phyloP scores from a whole-genome alignment of 2,113 vertebrate species.

The Microcebus jonahi region DNA sequence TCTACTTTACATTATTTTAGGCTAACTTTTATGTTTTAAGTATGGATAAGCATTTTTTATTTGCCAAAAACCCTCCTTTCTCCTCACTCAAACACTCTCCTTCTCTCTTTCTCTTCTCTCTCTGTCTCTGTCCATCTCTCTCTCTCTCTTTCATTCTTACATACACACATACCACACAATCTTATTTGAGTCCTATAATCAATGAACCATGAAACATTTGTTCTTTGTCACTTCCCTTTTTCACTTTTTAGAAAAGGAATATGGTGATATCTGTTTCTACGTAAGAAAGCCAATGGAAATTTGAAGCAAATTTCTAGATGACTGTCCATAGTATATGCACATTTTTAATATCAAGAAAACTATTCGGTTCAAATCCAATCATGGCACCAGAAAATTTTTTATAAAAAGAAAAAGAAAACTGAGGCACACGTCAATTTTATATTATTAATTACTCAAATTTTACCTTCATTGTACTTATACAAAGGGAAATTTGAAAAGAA shows the following conservation, averaged over 20 bases:
- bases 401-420: not conserved
- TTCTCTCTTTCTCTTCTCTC: not conserved
- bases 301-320: conserved; percentile 59
- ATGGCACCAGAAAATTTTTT: too few relatives aligned
- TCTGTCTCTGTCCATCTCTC: too few relatives aligned
- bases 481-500: not conserved
- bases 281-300: conserved; percentile 57
- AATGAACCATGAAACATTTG: conserved; percentile 27
- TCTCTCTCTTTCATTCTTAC: not conserved
- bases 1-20: not conserved
- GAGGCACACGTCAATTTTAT: not conserved
- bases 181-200: not conserved
- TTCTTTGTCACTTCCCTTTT: conserved; percentile 52
- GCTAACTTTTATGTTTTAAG: conserved; percentile 9
- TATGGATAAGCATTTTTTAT: not conserved
- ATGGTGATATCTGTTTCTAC: conserved; percentile 21
- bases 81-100: not conserved
- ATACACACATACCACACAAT: not conserved
- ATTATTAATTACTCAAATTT: not conserved
- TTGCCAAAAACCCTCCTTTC: not conserved
- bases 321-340: not conserved
- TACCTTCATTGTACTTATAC: not conserved
- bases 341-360: not conserved
- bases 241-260: conserved; percentile 56
- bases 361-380: too few relatives aligned